Base-by-base conservation (phyloP, 2,888 invertebrate genomes). In the Epistrophe eligans region DNA sequence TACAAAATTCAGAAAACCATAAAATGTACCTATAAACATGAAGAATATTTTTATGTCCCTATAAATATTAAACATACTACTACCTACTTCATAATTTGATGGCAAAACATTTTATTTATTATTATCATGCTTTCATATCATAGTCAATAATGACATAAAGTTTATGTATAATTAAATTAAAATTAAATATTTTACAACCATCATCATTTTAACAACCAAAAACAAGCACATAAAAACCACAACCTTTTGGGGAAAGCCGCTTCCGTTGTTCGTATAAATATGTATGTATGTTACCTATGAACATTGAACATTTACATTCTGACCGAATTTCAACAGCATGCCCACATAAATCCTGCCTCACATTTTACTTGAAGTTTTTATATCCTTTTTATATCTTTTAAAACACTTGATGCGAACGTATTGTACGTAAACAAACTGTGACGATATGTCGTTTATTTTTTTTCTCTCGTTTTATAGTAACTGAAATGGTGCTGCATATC, bases 341-440 rank as follows among this genome's bases (percentile, higher is more conserved):
- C 76, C 48, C 76, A 50, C 83, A 79, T 87, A 83, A 87, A 87
- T 87, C 76, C 87, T 66, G 79, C 77, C 71, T 79, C 74, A 38
- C 38, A 77, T 50, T 70, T 82, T 35, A 60, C 79, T 85, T 83
- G 82, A 84, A 79, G 83, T 76, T 88, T 84, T 88, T 88, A 88
- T 88, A 88, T 84, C 88, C 84, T 88, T 88, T 88, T 88, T 88
- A 88, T 88, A 70, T 88, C 84, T 88, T 80, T 88, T 88, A 84
- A 88, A 88, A 84, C 84, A 88, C 88, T 84, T 84, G 79, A 88
- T 88, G 84, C 77, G 87, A 72, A 74, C 82, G 79, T 55, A 55
- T 35, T 67, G 35, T 52, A 70, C 70, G 52, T 81, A 84, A 81
- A 81, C 76, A 83, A 79, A 79, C 71, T 83, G 79, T 73, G 83